These are phyloP conservation scores for Bruchidius siliquastri DNA, from an alignment of 2,888 invertebrate genomes.

Conservation along the genomic window DNA sequence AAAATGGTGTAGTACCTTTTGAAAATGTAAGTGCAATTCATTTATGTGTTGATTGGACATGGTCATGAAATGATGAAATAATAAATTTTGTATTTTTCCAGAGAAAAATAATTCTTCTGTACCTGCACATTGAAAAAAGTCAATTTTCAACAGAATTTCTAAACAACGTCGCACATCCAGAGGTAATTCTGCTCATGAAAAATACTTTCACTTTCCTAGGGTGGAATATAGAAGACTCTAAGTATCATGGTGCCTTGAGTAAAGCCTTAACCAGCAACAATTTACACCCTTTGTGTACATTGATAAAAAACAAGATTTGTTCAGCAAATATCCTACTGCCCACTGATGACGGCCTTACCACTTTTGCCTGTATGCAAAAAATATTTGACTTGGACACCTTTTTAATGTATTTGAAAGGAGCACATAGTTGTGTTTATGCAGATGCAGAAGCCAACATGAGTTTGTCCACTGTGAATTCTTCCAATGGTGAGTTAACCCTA, in stretches of 20 bases:
- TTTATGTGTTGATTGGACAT: too few species aligned
- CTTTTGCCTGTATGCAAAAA: background rate
- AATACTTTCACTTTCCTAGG: slow-evolving; percentile 1
- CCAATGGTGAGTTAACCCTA: background rate
- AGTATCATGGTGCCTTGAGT: slow-evolving; percentile 1
- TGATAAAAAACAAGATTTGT: background rate
- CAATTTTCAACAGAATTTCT: background rate
- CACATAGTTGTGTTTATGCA: background rate
- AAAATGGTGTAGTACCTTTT: slow-evolving; percentile 18
- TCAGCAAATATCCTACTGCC: background rate
- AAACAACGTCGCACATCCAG: background rate
- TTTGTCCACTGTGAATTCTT: background rate
- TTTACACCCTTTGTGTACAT: background rate
- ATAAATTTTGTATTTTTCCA: too few species aligned
- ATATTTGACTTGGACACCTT: background rate
- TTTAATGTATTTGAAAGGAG: background rate
- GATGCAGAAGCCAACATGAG: background rate
- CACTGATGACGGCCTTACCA: background rate
- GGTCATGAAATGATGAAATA: too few species aligned
- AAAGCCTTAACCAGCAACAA: background rate
- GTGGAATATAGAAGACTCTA: background rate
- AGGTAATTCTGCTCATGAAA: background rate
- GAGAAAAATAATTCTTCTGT: background rate
- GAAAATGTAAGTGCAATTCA: slow-evolving; percentile 19
- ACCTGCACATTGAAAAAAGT: background rate